Evolutionary conservation across 2,888 invertebrate species (phyloP), one percentile per base, ranked within the genome.

Genomic region (Troilus luridus): DNA sequence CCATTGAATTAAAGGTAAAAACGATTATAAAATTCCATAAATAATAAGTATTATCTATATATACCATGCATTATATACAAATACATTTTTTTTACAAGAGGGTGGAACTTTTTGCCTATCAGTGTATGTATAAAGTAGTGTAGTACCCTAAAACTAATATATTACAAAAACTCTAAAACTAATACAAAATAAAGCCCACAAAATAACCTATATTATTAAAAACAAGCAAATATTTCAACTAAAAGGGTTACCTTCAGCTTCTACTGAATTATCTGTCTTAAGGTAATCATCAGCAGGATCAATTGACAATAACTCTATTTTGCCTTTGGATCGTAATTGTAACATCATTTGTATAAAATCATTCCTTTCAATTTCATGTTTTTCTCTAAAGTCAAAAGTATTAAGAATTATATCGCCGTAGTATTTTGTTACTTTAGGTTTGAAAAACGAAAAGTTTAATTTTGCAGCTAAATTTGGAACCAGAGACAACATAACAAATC

Each of bases 301-400:
- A 54, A 19, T n/a, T n/a, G 24, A 8, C n/a, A 62, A 19, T 11
- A 59, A 59, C 8, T 88, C 91, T 21, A 91, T 88, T 58, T 91
- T 91, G 54, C 91, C 91, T 88, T 64, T 88, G n/a, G 41, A n/a
- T 77, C 72, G 88, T 54, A 91, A 10, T 77, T 91, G 88, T 17
- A 91, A 24, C 77, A 91, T 56, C 88, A 91, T 64, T 88, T 91
- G 88, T 0, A 91, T 77, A 89, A 91, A 91, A 77, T 91, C 91
- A 88, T 88, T 67, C 56, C 91, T 88, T 67, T 58, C 41, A 8
- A 91, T 72, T 21, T 54, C 81, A 88, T 88, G 59, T 72, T 91
- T 89, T n/a, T 11, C n/a, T 7, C 91, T 54, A 17, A 77, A 77
- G 21, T 88, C 54, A 60, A 91, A 21, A 12, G 88, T 88, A 60